Percentiles rank a stretch among this genome's conserved stretches.
Conservation (phyloP, 2,797 vertebrate species). For the Rhynchotus rufescens region DNA sequence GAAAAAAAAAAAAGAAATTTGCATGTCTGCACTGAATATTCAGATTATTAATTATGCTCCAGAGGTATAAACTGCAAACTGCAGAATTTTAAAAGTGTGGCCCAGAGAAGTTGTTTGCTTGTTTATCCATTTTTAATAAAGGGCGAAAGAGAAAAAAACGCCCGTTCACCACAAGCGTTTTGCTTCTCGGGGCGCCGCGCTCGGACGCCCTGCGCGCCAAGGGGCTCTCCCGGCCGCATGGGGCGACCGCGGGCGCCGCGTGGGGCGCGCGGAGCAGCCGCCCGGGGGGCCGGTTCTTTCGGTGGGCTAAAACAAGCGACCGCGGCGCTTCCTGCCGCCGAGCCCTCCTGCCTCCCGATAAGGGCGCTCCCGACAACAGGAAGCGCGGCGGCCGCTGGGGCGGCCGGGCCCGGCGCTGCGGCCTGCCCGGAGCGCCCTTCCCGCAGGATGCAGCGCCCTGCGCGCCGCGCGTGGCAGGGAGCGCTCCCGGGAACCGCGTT, state of each 20-base stretch:
- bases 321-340: conserved; percentile 82
- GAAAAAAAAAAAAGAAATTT: not conserved
- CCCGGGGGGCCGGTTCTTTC: conserved; percentile 80
- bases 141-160: not conserved
- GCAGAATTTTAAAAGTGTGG: not conserved
- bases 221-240: no score
- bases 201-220: no score
- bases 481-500: not conserved
- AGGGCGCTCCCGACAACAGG: conserved; percentile 87
- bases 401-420: no score
- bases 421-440: no score
- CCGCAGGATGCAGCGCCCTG: no score
- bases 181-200: not conserved
- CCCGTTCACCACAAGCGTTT: not conserved
- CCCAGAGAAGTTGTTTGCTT: not conserved
- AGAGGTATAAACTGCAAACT: conserved; percentile 31
- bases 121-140: not conserved
- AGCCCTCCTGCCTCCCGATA: conserved; percentile 78
- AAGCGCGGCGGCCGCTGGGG: conserved; percentile 70
- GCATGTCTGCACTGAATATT: not conserved
- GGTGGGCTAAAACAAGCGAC: conserved; percentile 82
- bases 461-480: not conserved
- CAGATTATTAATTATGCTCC: conserved; percentile 17
- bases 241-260: no score
- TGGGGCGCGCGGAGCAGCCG: conserved; percentile 13